phyloP scores from a whole-genome alignment of 2,113 vertebrate genomes.

The Pachypanchax playfairii region DNA sequence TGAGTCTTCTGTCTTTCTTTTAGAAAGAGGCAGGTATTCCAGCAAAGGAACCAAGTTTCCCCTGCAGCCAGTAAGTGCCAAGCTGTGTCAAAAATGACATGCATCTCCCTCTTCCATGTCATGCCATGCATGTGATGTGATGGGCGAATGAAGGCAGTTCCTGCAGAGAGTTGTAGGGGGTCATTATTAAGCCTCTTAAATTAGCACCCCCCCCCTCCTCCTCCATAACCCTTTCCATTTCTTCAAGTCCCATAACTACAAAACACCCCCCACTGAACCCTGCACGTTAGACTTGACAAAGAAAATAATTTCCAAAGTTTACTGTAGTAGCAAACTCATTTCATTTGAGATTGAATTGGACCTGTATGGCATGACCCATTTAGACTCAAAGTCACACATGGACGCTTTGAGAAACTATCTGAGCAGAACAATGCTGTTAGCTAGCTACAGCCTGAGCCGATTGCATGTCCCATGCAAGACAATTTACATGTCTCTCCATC shows the following conservation, averaged over 20 bases:
- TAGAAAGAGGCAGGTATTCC: conserved; percentile 51
- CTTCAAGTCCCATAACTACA: conserved; percentile 42
- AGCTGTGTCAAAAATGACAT: conserved; percentile 78
- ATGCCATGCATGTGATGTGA: conserved; percentile 79
- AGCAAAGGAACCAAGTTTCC: conserved; percentile 55
- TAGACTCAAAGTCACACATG: conserved; percentile 67
- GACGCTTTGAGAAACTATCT: conserved; percentile 57
- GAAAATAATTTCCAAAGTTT: conserved; percentile 70
- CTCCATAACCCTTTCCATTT: conserved; percentile 57
- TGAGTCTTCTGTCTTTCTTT: conserved; percentile 21
- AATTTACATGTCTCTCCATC: conserved; percentile 78
- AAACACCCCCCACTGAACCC: conserved; percentile 26
- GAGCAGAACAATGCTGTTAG: conserved; percentile 63
- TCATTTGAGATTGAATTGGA: conserved; percentile 72
- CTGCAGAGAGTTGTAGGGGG: conserved; percentile 73
- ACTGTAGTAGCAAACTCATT: conserved; percentile 71
- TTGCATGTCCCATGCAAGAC: conserved; percentile 61
- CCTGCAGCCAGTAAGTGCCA: conserved; percentile 74
- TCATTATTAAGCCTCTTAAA: conserved; percentile 80
- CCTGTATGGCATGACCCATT: conserved; percentile 62
- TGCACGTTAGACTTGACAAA: conserved; percentile 55
- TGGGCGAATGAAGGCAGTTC: conserved; percentile 75
- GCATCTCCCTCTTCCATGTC: conserved; percentile 72
- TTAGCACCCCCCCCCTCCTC: conserved; percentile 63
- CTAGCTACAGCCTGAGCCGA: conserved; percentile 53